Percentiles rank a stretch among this genome's conserved stretches.
phyloP scores from a whole-genome alignment of 2,888 invertebrate species.

The Glyphotaelius pellucidus region DNA sequence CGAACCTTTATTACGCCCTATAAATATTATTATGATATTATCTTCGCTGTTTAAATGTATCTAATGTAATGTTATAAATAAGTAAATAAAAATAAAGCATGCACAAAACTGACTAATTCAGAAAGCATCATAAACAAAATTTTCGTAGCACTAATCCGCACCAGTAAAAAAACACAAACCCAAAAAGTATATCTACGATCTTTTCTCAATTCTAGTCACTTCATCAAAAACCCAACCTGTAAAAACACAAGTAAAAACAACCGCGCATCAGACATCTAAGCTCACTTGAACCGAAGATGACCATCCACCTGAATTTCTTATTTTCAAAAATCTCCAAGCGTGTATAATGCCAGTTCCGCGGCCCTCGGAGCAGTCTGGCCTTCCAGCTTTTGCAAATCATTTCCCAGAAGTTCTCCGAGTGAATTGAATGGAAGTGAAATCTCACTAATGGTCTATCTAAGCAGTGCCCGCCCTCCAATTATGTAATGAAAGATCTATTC shows the following conservation, averaged over 20 bases:
- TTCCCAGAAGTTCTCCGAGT: background rate
- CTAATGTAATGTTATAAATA: no score
- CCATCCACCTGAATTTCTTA: background rate
- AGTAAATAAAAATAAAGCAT: no score
- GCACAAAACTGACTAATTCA: no score
- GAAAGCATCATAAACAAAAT: no score
- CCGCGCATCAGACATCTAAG: background rate
- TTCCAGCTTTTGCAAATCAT: background rate
- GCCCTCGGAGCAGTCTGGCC: background rate
- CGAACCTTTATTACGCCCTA: no score
- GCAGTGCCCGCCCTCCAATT: background rate
- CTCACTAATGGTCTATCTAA: conserved; percentile 14
- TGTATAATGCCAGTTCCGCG: background rate
- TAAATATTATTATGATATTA: no score
- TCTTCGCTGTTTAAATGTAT: no score
- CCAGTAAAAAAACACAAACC: background rate
- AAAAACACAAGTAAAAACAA: no score
- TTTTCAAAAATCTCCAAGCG: background rate
- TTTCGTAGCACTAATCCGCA: no score
- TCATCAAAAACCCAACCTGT: background rate
- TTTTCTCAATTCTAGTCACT: background rate
- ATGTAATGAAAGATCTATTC: conserved; percentile 8
- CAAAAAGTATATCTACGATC: background rate
- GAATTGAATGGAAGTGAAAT: conserved; percentile 6
- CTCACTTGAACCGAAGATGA: background rate